A percentile compares a stretch with the other conserved stretches of the same genome.
Evolutionary conservation across 2,113 vertebrate genomes (phyloP).

Genomic region (Pygoscelis adeliae): DNA sequence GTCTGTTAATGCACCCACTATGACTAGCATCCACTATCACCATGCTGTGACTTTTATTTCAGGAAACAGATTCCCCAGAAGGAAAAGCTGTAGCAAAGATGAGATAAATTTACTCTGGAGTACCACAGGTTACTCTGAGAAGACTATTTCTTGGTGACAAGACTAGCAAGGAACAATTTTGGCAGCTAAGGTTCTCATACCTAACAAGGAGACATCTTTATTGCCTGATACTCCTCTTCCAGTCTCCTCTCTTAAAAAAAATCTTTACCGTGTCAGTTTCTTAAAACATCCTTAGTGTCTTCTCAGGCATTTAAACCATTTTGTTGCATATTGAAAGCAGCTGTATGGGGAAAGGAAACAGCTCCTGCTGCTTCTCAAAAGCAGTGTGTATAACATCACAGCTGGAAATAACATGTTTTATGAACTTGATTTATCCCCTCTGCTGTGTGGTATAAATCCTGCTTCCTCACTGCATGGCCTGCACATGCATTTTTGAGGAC

Average conservation of each 20-base stretch:
- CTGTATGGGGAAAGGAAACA: slow-evolving; percentile 6
- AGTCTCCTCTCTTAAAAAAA: background rate
- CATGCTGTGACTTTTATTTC: background rate
- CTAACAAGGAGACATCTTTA: background rate
- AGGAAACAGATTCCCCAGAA: background rate
- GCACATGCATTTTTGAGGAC: background rate
- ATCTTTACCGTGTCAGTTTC: background rate
- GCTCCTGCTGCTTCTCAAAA: slow-evolving; percentile 54
- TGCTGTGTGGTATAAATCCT: background rate
- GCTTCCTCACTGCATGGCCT: background rate
- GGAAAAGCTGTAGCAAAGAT: background rate
- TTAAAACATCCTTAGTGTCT: background rate
- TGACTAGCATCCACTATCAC: too few relatives aligned
- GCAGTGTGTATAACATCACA: slow-evolving; percentile 41
- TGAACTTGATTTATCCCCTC: slow-evolving; percentile 58
- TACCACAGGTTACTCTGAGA: background rate
- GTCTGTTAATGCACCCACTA: background rate
- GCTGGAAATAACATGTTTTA: slow-evolving; percentile 62
- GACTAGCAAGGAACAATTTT: background rate
- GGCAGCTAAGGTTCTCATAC: background rate
- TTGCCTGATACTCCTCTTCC: background rate
- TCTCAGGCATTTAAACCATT: slow-evolving; percentile 10
- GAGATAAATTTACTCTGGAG: background rate
- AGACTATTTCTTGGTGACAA: background rate
- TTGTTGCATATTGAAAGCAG: slow-evolving; percentile 32